A percentile compares a stretch with the other conserved stretches of the same genome.
phyloP scores from a whole-genome alignment of 2,113 vertebrate genomes.

The Candoia aspera region DNA sequence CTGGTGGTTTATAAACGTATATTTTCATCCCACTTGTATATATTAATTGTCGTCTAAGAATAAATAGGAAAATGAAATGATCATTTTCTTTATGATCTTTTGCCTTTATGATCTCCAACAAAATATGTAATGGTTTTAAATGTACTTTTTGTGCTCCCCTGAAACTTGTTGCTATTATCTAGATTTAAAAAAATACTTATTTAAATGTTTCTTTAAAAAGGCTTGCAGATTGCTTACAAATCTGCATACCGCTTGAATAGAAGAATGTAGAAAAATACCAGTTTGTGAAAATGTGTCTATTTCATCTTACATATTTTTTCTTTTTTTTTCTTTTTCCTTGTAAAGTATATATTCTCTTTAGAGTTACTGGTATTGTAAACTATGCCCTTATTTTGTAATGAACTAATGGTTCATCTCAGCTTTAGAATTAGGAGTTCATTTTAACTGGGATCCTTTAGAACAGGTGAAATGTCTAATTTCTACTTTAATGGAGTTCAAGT shows the following conservation, averaged over 20 bases:
- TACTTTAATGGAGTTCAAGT: neutral
- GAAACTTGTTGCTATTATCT: neutral
- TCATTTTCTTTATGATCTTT: neutral
- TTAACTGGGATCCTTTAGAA: neutral
- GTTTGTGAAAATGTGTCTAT: neutral
- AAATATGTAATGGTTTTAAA: neutral
- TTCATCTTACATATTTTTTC: neutral
- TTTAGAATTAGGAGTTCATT: neutral
- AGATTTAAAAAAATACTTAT: neutral
- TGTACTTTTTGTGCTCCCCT: neutral
- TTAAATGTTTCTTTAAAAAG: fast-evolving
- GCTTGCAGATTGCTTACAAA: neutral
- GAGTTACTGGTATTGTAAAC: neutral
- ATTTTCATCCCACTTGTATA: neutral
- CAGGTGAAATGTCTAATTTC: neutral
- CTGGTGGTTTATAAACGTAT: neutral
- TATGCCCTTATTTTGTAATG: neutral
- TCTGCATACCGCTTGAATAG: fast-evolving
- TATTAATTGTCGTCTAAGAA: fast-evolving
- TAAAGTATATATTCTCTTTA: neutral
- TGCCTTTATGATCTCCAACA: neutral
- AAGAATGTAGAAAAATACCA: no score
- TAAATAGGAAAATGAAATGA: neutral
- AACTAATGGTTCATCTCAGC: neutral
- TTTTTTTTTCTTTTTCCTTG: neutral